Evolutionary conservation across 1,140 invertebrate genomes (phyloP).

Genomic region (Drosophila yakuba): DNA sequence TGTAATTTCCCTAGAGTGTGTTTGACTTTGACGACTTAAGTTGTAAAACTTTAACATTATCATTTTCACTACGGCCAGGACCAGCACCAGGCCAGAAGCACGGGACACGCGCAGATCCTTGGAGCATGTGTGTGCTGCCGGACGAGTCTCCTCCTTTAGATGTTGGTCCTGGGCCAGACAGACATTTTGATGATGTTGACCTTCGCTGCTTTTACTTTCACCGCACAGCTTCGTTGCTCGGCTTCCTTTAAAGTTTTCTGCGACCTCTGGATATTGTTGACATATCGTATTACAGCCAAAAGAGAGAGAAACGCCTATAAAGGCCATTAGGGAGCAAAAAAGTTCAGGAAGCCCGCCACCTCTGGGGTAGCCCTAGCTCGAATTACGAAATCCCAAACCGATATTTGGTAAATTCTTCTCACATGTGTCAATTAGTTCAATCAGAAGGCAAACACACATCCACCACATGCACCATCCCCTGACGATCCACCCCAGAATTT

Average conservation of each 20-base stretch:
- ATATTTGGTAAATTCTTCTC: conserved; percentile 45
- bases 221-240: conserved; percentile 12
- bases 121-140: conserved; percentile 44
- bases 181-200: conserved; percentile 84
- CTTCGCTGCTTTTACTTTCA: conserved; percentile 80
- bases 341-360: conserved; percentile 34
- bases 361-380: conserved; percentile 29
- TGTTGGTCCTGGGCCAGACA: conserved; percentile 55
- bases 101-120: conserved; percentile 20
- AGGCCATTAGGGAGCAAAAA: neutral
- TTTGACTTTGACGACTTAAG: conserved; percentile 85
- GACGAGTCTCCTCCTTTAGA: conserved; percentile 21
- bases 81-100: neutral
- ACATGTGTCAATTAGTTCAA: conserved; percentile 81
- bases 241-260: conserved; percentile 68
- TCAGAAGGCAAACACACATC: conserved; percentile 54
- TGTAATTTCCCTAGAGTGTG: conserved; percentile 85
- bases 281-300: conserved; percentile 75
- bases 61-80: conserved; percentile 71
- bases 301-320: neutral
- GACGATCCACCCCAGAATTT: conserved; percentile 5
- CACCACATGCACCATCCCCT: conserved; percentile 53
- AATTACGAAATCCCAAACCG: conserved; percentile 56
- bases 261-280: conserved; percentile 66
- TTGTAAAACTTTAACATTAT: conserved; percentile 85